Evolutionary conservation across 2,888 invertebrate species (phyloP), one percentile per base, ranked within the genome.

Genomic region (Spisula solida): DNA sequence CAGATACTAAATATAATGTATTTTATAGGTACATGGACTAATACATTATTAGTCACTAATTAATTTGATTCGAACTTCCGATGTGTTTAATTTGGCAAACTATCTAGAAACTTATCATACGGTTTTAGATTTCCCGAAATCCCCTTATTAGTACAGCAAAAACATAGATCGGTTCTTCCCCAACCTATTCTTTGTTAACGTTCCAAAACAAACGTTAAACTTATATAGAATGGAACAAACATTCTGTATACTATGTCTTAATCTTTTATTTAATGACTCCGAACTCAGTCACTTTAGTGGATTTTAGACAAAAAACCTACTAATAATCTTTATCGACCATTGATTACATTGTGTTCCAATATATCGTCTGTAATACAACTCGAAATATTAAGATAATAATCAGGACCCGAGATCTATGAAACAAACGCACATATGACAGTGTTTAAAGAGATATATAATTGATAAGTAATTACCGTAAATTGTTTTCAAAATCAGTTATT

Each of bases 341-440:
- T 79, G 79, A n/a, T 8, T 34, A 48, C 20, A 85, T 85, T 85
- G 56, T 84, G 16, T 55, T 85, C 14, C 31, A 6, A 79, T 34
- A 31, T 20, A 55, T 34, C 56, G 6, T 85, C 20, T 41, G 85
- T 79, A 85, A 85, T 79, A 18, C 56, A 85, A 85, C n/a, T 56
- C 56, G 25, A n/a, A 34, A n/a, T 70, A 75, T 34, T 34, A 25
- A 55, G 79, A 79, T 79, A 79, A 78, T 56, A n/a, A 78, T 85
- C 85, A 25, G 41, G 48, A 14, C 41, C 47, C 29, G 1, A 25
- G 41, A 79, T 85, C 85, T 31, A 16, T 56, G 31, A 41, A 60
- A 83, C 87, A 87, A 85, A 79, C 34, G n/a, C 25, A 12, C 79
- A 16, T 83, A 60, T 83, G 87, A 87, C 87, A 87, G 87, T 48